Base-by-base conservation (phyloP, 2,888 invertebrate genomes). In the Loripinus fragilis region DNA sequence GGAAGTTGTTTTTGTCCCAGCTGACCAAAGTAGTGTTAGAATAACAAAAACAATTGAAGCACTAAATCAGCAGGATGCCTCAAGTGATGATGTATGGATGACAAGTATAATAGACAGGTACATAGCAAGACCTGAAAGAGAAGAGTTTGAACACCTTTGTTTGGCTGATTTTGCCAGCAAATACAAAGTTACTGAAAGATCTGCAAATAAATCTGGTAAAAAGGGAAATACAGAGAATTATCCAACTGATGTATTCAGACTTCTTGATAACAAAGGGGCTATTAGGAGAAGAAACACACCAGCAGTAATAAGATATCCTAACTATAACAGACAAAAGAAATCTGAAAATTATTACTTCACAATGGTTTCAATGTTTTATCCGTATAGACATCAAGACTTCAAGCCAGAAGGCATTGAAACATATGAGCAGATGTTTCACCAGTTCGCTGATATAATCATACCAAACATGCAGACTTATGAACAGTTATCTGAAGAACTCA, bases 1-100 rank as follows among this genome's bases (percentile, higher is more conserved):
- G 42, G 65, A 76, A 33, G 80, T 80, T 17, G 55, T 78, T 3
- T 80, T 77, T 72, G 65, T 81, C 17, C 83, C 80, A 55, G 78
- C 70, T 52, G 80, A 78, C 67, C 45, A 68, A 48, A 55, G 72
- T 69, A 55, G 38, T 42, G 71, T 69, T 25, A 73, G 76, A 23
- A 38, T 83, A 17, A 80, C 70, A 30, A 67, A 78, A 35, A n/a
- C n/a, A 42, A 7, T n/a, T 67, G 17, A 41, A 38, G 41, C 50
- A 28, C 25, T 81, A 35, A 55, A 65, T 48, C 28, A 50, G 23
- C 68, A 60, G n/a, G 75, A 74, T 70, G 23, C 42, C 20, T 41
- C 41, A 41, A 41, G 42, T 41, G 74, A 71, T 23, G 66, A 81
- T 42, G 41, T 81, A 38, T 81, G 78, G 78, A 81, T 81, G 78